Conservation (phyloP, 2,888 invertebrate genomes). For the Eumerus sabulonum region DNA sequence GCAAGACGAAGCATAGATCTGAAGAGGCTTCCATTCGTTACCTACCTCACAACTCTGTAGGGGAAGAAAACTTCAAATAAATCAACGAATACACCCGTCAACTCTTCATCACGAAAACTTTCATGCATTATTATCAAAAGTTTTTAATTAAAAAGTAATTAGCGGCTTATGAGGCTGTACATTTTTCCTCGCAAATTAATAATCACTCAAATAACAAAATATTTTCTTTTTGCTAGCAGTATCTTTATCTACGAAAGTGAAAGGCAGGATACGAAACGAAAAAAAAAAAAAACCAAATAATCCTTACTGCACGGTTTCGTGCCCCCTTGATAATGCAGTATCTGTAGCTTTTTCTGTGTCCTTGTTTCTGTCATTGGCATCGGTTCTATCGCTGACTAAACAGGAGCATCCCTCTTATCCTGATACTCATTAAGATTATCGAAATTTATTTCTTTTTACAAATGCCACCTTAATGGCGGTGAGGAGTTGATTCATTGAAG, state of each 20-base stretch:
- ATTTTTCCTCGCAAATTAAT: conserved; percentile 17
- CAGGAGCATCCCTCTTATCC: conserved; percentile 19
- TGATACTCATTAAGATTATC: conserved; percentile 45
- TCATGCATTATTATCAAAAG: conserved; percentile 39
- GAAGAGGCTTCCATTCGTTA: too few species aligned
- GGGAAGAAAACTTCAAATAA: too few species aligned
- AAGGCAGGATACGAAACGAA: too few species aligned
- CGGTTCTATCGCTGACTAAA: conserved; percentile 5
- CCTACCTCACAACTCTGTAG: too few species aligned
- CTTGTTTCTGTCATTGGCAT: not conserved
- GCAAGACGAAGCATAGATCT: too few species aligned
- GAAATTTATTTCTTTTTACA: not conserved
- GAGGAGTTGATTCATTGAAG: not conserved
- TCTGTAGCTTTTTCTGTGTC: not conserved
- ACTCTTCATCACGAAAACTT: too few species aligned
- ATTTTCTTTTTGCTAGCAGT: conserved; percentile 24
- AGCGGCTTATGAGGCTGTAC: conserved; percentile 42
- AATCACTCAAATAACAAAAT: conserved; percentile 34
- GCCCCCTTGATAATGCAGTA: not conserved
- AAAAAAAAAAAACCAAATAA: too few species aligned
- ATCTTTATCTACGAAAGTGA: not conserved
- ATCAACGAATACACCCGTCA: too few species aligned
- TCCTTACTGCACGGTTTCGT: too few species aligned
- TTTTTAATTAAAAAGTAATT: conserved; percentile 66
- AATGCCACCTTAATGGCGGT: not conserved